Evolutionary conservation across 2,113 vertebrate species (phyloP), one percentile per base, ranked within the genome.

Genomic region (Prietella phreatophila): DNA sequence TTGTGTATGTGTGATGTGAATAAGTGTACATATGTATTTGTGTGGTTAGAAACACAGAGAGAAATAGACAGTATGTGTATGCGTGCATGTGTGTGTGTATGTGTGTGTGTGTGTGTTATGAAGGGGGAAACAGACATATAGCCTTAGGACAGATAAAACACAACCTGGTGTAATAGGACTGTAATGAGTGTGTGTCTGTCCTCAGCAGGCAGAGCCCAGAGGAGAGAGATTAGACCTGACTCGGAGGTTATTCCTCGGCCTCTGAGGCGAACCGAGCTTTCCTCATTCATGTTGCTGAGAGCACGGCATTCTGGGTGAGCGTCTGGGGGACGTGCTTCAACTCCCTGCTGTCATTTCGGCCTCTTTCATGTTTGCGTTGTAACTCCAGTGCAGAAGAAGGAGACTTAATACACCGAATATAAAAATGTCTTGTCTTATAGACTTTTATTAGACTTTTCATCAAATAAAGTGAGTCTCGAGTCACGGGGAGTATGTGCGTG

Each of bases 261-360:
- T 98, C 96, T 98, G 83, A 97, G 97, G 96, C 95, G 95, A 95
- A 95, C 93, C 96, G 95, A 97, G 96, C 96, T 96, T 95, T 97
- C 97, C 96, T 96, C 96, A 96, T 97, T 95, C 95, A 96, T 94
- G 36, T 36, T 47, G 71, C 71, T 71, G 97, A 98, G 98, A 96
- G 97, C 96, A 97, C 95, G 95, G 97, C 97, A 96, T 97, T 99
- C 96, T 97, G 97, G 97, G 97, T 98, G 97, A 98, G 95, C 94
- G 95, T 93, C 94, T 96, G 96, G 92, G 95, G 97, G 97, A 97
- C 96, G 95, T 91, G 82, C 95, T 95, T 42, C 95, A 94, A 90
- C 93, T 95, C 93, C 97, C 97, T 92, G 95, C 96, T 98, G 97
- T 96, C 95, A 96, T 97, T 98, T 96, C 97, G 96, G 97, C 97